These are phyloP conservation scores for Ypsolopha scabrella DNA, from an alignment of 2,888 invertebrate genomes.

Conservation along the genomic window DNA sequence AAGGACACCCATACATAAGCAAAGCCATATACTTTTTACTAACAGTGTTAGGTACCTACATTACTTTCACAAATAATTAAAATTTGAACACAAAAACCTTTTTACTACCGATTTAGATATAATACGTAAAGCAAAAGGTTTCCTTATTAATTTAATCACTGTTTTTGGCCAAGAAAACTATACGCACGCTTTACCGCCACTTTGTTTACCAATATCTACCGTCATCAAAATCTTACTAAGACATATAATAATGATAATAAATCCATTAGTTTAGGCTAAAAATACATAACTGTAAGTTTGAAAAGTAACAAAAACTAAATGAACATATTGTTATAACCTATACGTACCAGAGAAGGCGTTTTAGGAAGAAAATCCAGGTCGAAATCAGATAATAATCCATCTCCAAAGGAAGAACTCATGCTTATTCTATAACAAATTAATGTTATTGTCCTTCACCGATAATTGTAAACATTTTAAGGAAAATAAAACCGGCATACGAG, in stretches of 20 bases:
- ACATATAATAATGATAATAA: too few species aligned
- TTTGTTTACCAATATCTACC: not conserved
- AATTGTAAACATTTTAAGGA: not conserved
- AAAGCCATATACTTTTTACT: too few species aligned
- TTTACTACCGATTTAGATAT: too few species aligned
- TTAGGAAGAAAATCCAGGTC: slow-evolving; percentile 37
- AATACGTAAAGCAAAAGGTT: too few species aligned
- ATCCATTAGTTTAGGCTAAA: too few species aligned
- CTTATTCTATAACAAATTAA: not conserved
- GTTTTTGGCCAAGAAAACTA: not conserved
- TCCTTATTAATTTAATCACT: too few species aligned
- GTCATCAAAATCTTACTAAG: not conserved
- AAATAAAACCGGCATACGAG: not conserved
- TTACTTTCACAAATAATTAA: too few species aligned
- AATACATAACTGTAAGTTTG: too few species aligned
- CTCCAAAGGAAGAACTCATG: slow-evolving; percentile 23
- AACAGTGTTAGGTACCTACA: too few species aligned
- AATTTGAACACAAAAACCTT: too few species aligned
- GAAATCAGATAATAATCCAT: slow-evolving; percentile 29
- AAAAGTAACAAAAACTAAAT: slow-evolving; percentile 1
- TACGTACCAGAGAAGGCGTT: slow-evolving; percentile 26
- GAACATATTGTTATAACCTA: slow-evolving; percentile 19
- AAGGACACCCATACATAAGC: too few species aligned
- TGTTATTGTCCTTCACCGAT: not conserved
- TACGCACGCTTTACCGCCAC: not conserved